Evolutionary conservation across 2,113 vertebrate genomes (phyloP), one percentile per base, ranked within the genome.

Genomic region (Austrofundulus limnaeus): DNA sequence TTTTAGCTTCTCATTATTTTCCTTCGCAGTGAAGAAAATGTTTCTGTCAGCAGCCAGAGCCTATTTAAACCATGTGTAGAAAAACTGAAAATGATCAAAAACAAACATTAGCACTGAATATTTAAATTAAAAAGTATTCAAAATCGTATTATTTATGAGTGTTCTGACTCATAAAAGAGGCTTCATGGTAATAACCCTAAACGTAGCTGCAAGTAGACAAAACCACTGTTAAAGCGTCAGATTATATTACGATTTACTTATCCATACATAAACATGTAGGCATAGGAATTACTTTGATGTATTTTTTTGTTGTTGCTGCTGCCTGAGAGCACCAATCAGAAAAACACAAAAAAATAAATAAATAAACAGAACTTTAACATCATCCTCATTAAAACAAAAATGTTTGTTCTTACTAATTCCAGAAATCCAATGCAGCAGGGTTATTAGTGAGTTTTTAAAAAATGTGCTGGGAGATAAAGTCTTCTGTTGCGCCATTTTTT

Each of bases 1-100:
- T 62, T 73, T 63, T 31, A 61, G 58, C 38, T 25, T 38, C 39
- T 61, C n/a, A 61, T 62, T 54, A 66, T 61, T 58, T 57, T 11
- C 41, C 46, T 39, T 43, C 57, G 42, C 19, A 20, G 45, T 48
- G 51, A 34, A 41, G 41, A 59, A 63, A 72, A 60, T 56, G 25
- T 24, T 19, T 51, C 19, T 43, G 53, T 43, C 45, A 24, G 23
- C 34, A 55, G 24, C 55, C 31, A 34, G 17, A 65, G 28, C 17
- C n/a, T 57, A 21, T 23, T 46, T 23, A 55, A 41, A 46, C n/a
- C 13, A 38, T 16, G 14, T 53, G 5, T 34, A 48, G 19, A 23
- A 58, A 42, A 66, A 49, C 28, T 19, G 12, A 16, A 43, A 42
- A 37, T 52, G 19, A 59, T 69, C 42, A 23, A 31, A 41, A 49